These are phyloP conservation scores for Propithecus deckenii DNA, from an alignment of 2,797 vertebrate species.

Conservation along the genomic window DNA sequence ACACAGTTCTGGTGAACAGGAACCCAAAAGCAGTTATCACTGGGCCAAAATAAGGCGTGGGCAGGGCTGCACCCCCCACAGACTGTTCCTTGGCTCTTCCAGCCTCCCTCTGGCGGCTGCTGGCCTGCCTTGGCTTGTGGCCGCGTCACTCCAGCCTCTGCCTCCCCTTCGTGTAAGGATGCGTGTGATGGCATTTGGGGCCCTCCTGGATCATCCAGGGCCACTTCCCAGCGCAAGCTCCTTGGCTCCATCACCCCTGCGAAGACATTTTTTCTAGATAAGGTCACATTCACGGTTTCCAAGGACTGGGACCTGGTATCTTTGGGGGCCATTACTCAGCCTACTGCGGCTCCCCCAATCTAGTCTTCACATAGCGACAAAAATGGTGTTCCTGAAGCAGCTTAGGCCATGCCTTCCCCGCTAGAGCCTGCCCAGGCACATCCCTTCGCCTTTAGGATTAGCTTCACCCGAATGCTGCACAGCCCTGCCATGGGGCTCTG, in stretches of 20 bases:
- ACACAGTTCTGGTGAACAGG: background rate
- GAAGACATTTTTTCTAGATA: background rate
- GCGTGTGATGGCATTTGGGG: background rate
- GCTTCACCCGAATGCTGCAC: background rate
- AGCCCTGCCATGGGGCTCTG: accelerated
- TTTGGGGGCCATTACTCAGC: background rate
- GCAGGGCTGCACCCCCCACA: no score
- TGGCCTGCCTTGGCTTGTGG: background rate
- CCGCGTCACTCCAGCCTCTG: background rate
- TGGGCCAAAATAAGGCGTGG: background rate
- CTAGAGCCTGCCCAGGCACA: background rate
- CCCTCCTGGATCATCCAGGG: background rate
- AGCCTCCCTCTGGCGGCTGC: background rate
- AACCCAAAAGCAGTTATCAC: background rate
- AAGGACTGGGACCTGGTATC: background rate
- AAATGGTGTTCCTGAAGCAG: background rate
- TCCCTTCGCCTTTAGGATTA: background rate
- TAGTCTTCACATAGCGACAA: background rate
- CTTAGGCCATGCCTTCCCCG: no score
- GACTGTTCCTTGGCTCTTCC: background rate
- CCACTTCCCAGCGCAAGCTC: background rate
- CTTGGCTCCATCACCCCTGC: background rate
- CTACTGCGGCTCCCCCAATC: background rate
- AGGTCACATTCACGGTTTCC: background rate
- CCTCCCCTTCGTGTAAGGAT: background rate